These are phyloP conservation scores for Lipotes vexillifer DNA, from an alignment of 2,113 vertebrate genomes.

Conservation along the genomic window DNA sequence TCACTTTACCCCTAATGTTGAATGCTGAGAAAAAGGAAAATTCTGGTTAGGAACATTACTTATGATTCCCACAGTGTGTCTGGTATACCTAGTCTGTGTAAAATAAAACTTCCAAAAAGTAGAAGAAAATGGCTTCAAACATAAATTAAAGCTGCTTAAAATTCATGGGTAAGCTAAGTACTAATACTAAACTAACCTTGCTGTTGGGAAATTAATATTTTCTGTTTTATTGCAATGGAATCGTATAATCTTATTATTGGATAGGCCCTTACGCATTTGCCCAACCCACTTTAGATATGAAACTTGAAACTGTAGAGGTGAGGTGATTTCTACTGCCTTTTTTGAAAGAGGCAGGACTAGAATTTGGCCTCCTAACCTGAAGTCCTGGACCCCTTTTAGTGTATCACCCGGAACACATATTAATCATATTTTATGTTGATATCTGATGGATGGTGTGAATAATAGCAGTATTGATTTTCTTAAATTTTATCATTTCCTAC, in stretches of 20 bases:
- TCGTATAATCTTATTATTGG: not conserved
- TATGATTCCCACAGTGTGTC: not conserved
- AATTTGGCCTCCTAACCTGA: not conserved
- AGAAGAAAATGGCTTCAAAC: not conserved
- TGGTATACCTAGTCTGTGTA: not conserved
- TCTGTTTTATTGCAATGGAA: not conserved
- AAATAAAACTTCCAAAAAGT: not conserved
- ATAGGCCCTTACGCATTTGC: not conserved
- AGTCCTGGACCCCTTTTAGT: not conserved
- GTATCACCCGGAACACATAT: not conserved
- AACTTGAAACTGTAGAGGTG: not conserved
- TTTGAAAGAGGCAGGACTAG: not conserved
- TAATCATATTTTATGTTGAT: not conserved
- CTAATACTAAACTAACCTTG: not conserved
- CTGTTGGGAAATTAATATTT: not conserved
- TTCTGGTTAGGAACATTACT: not conserved
- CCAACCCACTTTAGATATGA: not conserved
- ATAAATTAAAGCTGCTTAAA: not conserved
- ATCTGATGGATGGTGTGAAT: not conserved
- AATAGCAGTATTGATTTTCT: not conserved
- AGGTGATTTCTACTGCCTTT: not conserved
- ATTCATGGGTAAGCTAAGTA: not conserved
- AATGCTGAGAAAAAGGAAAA: not conserved
- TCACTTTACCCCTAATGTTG: not conserved
- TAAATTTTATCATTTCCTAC: not conserved